Evolutionary conservation across 37 sponge, comb jelly and placozoan genomes (phyloP), one percentile per base, ranked within the genome.

Genomic region (Aplysina aerophoba): DNA sequence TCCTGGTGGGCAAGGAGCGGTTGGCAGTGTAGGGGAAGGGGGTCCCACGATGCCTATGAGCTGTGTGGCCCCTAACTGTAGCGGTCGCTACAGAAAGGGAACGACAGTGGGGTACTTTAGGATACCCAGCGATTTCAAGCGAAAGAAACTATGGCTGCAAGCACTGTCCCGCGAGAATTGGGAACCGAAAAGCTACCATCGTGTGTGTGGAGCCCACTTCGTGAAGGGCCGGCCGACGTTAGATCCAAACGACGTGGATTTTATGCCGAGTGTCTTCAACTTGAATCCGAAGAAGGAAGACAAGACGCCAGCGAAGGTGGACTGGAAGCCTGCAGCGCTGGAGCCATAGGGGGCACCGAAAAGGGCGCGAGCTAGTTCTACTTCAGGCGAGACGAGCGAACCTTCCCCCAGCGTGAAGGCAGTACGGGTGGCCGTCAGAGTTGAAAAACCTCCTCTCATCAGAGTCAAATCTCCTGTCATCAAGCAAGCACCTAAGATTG

Each of bases 51-150:
- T 75, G 78, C 78, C 78, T 8, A 75, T 75, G 78, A 75, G 78
- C 54, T 75, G 78, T 36, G 78, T 75, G 44, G 78, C 78, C 20
- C 78, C 78, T 24, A 75, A 75, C 25, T 75, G 78, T 75, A 75
- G 38, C 16, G 78, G 78, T 16, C 31, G 78, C 38, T 75, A 75
- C 78, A 75, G 54, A 40, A 39, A 36, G 22, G 78, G 78, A 25
- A 50, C 54, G 25, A 75, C 37, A 44, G 78, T 75, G 20, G 78
- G 78, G 37, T 75, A 75, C 78, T 75, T 41, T 24, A 75, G 78
- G 78, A 75, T 75, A 53, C 78, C 78, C 44, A 75, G 78, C 38
- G 78, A 75, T 24, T 75, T 40, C 38, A 75, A 75, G 53, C 31
- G 78, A 6, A 75, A 75, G 78, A 39, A 75, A 44, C 54, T 75